Base-by-base conservation (phyloP, 2,113 vertebrate species). In the Siniperca chuatsi region DNA sequence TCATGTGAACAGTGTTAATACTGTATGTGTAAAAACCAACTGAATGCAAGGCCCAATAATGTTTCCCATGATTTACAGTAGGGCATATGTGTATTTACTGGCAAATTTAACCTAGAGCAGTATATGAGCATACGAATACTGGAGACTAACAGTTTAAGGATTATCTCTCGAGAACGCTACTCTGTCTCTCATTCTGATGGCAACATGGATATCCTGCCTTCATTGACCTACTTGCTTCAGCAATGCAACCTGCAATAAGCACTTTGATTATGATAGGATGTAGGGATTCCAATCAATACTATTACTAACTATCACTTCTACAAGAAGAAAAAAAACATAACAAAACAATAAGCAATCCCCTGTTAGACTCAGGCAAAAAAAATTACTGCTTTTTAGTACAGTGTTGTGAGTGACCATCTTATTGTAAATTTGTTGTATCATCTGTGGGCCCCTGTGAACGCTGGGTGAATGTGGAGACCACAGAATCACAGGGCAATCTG, bases 401-500 rank as follows among this genome's bases (percentile, higher is more conserved):
- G 46, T 85, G 50, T 70, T 79, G 57, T 70, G 62, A 88, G 62
- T 72, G 79, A 83, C 60, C 20, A 61, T 74, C 42, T 42, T 69
- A 71, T 92, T 90, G 71, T 82, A 82, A 55, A 89, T 88, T 90
- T 77, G 4, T 50, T 68, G 79, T 84, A 9, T 79, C 76, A 79
- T 80, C 82, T 73, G 88, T 77, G 84, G 81, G 83, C 10, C 69
- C 62, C 76, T 85, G 88, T 87, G 89, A 82, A 88, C 1, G 80
- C 83, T 72, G 87, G 82, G 84, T 87, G 87, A 88, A 92, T 92
- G 93, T 82, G 85, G 88, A 90, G 87, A 84, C 80, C 86, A 90
- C 75, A 92, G 93, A 93, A 92, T 94, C 91, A 90, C 92, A 81
- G 86, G 82, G 92, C 94, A 95, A 95, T 95, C 93, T 95, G 93